Percentiles rank a stretch among this genome's conserved stretches.
Conservation (phyloP, 2,113 vertebrate species). For the Ctenodactylus gundi region DNA sequence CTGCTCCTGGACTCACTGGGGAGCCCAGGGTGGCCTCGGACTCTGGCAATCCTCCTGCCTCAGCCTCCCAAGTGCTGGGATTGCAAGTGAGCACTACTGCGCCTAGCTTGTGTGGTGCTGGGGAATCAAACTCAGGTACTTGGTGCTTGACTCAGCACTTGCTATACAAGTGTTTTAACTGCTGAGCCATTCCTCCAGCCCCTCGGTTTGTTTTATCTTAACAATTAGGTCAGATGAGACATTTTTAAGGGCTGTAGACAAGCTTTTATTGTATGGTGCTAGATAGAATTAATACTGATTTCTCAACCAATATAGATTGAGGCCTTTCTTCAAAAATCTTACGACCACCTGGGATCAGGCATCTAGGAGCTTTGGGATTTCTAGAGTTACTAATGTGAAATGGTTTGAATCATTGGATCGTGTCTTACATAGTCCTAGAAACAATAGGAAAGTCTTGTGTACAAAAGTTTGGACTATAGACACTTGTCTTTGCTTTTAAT, state of each 20-base stretch:
- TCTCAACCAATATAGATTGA: background rate
- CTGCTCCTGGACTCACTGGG: no score
- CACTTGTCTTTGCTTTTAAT: background rate
- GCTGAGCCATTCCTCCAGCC: no score
- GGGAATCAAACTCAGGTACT: no score
- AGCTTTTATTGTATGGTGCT: background rate
- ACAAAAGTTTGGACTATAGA: background rate
- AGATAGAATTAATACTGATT: background rate
- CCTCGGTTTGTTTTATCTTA: no score
- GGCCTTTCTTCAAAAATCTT: background rate
- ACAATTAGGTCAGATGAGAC: background rate
- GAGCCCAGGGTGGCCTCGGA: no score
- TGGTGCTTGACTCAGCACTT: no score
- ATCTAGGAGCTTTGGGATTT: background rate
- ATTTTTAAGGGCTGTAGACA: background rate
- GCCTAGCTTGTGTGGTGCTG: no score
- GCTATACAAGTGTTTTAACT: no score
- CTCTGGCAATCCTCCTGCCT: no score
- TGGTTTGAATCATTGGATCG: background rate
- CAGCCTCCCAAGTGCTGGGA: no score
- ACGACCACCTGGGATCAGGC: background rate
- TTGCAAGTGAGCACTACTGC: no score
- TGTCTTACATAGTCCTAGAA: background rate
- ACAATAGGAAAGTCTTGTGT: background rate
- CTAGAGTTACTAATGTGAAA: background rate